Evolutionary conservation across 2,888 invertebrate species (phyloP), one percentile per base, ranked within the genome.

Genomic region (Dasypogon diadema): DNA sequence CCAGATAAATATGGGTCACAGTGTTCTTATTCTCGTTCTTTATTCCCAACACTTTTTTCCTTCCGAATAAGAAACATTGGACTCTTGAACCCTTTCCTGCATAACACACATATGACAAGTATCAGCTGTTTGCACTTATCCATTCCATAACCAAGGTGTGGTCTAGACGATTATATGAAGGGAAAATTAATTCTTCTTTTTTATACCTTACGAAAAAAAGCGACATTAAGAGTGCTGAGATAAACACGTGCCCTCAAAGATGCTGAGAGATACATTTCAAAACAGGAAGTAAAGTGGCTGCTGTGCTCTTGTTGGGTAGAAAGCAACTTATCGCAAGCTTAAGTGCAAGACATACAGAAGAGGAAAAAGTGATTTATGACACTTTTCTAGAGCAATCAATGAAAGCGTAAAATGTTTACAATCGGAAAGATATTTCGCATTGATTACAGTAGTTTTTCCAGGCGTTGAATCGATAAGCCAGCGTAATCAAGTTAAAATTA

Each of bases 201-300:
- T 12, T 12, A 42, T 42, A 3, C 6, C 2, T 12, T 12, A 42
- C n/a, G n/a, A 12, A 12, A 1, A 6, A 42, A 6, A 42, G n/a
- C 8, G 12, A 42, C 10, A 12, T 60, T 60, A 37, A 60, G 37
- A 60, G 37, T 26, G 34, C 18, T 21, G 37, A 60, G 60, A 37
- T 60, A 60, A 60, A 60, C 60, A 60, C 37, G 60, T 60, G 60
- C 60, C 37, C 37, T 37, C 37, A 37, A 12, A 60, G 60, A 60
- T 60, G 60, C 18, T 60, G 60, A 60, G 37, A 34, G 60, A 60
- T 60, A 60, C 60, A 30, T 60, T 60, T 60, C 60, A 42, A 60
- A 60, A 60, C 60, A 60, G 60, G 60, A 60, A 60, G 60, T 60
- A 37, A 21, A 60, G 5, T 42, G 12, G 42, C 42, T 42, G 21